phyloP scores from a whole-genome alignment of 2,113 vertebrate genomes.

The Scopus umbretta region DNA sequence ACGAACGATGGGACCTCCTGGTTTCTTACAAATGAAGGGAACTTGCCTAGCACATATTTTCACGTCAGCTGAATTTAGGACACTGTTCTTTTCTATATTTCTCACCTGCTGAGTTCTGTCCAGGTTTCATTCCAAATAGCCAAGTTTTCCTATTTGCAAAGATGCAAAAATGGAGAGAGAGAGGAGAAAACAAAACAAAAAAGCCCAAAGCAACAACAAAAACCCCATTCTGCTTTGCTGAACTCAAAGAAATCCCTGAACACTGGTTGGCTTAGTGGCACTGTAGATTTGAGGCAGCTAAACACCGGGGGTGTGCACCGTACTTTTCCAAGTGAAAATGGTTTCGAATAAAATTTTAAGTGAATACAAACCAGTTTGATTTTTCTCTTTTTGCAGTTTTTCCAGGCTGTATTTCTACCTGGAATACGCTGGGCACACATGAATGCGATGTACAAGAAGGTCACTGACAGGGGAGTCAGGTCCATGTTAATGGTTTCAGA shows the following conservation, averaged over 20 bases:
- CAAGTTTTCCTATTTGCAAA: background rate
- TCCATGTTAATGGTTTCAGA: accelerated
- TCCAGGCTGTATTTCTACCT: background rate
- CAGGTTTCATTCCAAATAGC: background rate
- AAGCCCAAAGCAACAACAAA: background rate
- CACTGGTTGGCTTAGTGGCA: background rate
- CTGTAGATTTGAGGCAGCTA: background rate
- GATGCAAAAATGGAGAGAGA: background rate
- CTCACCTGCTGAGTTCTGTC: background rate
- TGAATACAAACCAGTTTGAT: background rate
- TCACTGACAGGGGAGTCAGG: background rate
- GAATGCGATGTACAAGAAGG: accelerated
- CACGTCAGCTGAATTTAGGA: background rate
- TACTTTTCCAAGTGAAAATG: background rate
- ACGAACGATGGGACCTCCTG: background rate
- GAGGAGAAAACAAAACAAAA: background rate
- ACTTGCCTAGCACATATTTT: background rate
- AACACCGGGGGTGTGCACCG: background rate
- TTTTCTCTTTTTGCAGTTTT: background rate
- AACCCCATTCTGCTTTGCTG: background rate
- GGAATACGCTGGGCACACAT: accelerated
- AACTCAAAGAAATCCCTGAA: background rate
- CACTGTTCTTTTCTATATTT: background rate
- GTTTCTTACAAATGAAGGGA: background rate
- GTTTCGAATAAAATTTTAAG: background rate